Percentiles rank a stretch among this genome's conserved stretches.
Conservation (phyloP, 2,113 vertebrate genomes). For the Sebastes schlegelii region DNA sequence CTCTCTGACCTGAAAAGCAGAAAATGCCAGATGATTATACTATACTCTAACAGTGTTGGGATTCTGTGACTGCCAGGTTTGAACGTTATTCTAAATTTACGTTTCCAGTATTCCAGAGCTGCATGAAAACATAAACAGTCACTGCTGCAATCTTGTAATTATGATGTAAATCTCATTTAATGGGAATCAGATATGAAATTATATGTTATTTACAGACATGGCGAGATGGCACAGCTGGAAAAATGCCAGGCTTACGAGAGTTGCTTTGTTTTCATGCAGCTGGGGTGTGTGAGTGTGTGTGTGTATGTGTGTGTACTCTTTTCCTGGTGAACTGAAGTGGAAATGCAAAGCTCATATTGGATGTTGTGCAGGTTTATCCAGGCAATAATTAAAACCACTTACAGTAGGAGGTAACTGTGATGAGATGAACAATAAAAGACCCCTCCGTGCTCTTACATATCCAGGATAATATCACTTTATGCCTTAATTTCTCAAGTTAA, state of each 20-base stretch:
- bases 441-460: not conserved
- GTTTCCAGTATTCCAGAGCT: not conserved
- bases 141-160: conserved; percentile 13
- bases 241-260: not conserved
- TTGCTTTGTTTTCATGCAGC: conserved; percentile 29
- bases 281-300: not conserved
- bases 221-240: conserved; percentile 16
- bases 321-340: not conserved
- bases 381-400: not conserved
- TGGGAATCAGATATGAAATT: conserved; percentile 19
- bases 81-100: not conserved
- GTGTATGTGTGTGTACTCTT: not conserved
- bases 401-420: not conserved
- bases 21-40: not conserved
- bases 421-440: not conserved
- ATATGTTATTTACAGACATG: conserved; percentile 30
- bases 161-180: conserved; percentile 23
- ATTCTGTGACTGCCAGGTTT: conserved; percentile 1
- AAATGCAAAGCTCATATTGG: conserved; percentile 3
- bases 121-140: conserved; percentile 15
- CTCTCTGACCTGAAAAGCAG: conserved; percentile 6
- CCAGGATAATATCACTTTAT: not conserved
- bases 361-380: not conserved
- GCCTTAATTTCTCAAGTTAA: conserved; percentile 18
- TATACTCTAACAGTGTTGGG: not conserved